Conservation (phyloP, 2,888 invertebrate species). For the Hydrotaea cyrtoneurina region DNA sequence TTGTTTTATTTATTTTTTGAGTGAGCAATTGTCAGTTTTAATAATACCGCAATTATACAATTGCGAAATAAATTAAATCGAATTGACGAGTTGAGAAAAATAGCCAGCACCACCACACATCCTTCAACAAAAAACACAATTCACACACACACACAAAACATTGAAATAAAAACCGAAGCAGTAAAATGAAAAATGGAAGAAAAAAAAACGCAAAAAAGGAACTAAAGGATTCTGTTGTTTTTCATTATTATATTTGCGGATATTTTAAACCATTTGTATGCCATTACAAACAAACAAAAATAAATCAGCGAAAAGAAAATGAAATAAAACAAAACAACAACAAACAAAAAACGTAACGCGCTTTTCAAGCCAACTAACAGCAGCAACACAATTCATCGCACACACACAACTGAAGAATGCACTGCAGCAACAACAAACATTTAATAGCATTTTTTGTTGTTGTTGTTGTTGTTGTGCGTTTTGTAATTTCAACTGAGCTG, state of each 20-base stretch:
- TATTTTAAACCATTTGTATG: slow-evolving; percentile 60
- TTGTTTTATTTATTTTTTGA: slow-evolving; percentile 18
- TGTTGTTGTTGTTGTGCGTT: slow-evolving; percentile 66
- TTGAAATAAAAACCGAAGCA: background rate
- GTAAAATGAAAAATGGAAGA: background rate
- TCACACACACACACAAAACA: background rate
- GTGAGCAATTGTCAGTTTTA: slow-evolving; percentile 65
- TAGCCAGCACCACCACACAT: slow-evolving; percentile 48
- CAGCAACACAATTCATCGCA: background rate
- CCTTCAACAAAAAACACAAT: background rate
- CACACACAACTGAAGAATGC: background rate
- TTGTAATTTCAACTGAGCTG: slow-evolving; percentile 75
- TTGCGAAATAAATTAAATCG: slow-evolving; percentile 67
- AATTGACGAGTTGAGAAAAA: slow-evolving; percentile 55
- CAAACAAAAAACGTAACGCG: slow-evolving; percentile 14
- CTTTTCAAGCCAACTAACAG: slow-evolving; percentile 51
- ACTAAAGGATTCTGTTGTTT: slow-evolving; percentile 54
- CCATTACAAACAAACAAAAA: slow-evolving; percentile 46
- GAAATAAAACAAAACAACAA: slow-evolving; percentile 45
- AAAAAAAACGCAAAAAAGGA: background rate
- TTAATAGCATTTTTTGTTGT: slow-evolving; percentile 38
- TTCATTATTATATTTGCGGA: slow-evolving; percentile 61
- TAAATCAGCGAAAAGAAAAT: slow-evolving; percentile 19
- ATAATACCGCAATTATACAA: slow-evolving; percentile 66
- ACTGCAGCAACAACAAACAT: slow-evolving; percentile 48